phyloP scores from a whole-genome alignment of 2,888 invertebrate species.

The Trisateles emortualis region DNA sequence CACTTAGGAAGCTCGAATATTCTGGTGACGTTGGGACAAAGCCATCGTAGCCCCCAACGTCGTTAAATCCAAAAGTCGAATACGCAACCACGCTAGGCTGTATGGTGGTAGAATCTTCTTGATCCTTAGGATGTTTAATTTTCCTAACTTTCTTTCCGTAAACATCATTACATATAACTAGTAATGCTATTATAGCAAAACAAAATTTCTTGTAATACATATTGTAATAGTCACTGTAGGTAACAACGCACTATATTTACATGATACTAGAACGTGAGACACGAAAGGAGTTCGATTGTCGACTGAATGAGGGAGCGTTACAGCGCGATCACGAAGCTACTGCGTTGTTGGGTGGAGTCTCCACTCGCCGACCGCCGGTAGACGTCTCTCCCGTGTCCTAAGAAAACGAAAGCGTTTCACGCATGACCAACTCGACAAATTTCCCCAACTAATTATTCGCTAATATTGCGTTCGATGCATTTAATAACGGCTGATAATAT shows the following conservation, averaged over 20 bases:
- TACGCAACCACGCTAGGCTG: slow-evolving; percentile 80
- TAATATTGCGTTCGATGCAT: slow-evolving; percentile 67
- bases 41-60: slow-evolving; percentile 76
- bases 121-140: slow-evolving; percentile 64
- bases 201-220: slow-evolving; percentile 70
- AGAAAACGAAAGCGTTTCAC: slow-evolving; percentile 84
- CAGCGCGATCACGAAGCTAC: slow-evolving; percentile 54
- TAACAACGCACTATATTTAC: slow-evolving; percentile 65
- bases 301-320: slow-evolving; percentile 64
- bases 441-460: slow-evolving; percentile 78
- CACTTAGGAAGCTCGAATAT: slow-evolving; percentile 66
- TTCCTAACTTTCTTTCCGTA: slow-evolving; percentile 69
- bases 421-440: slow-evolving; percentile 73
- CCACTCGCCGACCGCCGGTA: slow-evolving; percentile 52
- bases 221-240: slow-evolving; percentile 58
- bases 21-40: slow-evolving; percentile 80
- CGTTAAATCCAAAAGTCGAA: slow-evolving; percentile 80
- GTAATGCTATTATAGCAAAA: slow-evolving; percentile 60
- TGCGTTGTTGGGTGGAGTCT: slow-evolving; percentile 47
- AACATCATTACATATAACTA: slow-evolving; percentile 53
- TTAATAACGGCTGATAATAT: slow-evolving; percentile 65
- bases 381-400: slow-evolving; percentile 64
- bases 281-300: slow-evolving; percentile 68
- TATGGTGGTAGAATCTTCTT: slow-evolving; percentile 67
- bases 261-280: slow-evolving; percentile 74